phyloP scores from a whole-genome alignment of 2,888 invertebrate genomes.

The Ectemnius continuus region DNA sequence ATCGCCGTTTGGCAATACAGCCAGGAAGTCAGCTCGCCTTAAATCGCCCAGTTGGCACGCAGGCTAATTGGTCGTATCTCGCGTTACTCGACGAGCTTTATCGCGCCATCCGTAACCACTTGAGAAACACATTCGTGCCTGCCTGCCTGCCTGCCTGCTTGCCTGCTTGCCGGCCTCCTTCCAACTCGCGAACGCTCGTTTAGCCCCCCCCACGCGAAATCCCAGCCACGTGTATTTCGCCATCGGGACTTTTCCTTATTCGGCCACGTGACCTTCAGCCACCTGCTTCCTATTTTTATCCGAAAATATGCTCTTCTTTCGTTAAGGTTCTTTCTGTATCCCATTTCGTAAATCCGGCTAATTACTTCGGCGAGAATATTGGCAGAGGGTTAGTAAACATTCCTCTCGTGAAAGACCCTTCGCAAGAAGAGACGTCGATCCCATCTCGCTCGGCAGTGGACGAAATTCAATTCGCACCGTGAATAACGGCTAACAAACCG shows the following conservation, averaged over 20 bases:
- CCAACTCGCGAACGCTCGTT: constrained; percentile 28
- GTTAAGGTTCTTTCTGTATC: no score
- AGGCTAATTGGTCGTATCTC: constrained; percentile 73
- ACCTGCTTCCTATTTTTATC: constrained; percentile 16
- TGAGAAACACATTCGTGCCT: constrained; percentile 56
- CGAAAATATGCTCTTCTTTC: not conserved
- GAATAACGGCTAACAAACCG: constrained; percentile 78
- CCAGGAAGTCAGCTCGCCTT: constrained; percentile 48
- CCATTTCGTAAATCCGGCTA: not conserved
- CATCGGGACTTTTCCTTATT: constrained; percentile 39
- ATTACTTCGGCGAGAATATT: not conserved
- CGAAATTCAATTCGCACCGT: constrained; percentile 73
- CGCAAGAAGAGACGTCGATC: constrained; percentile 23
- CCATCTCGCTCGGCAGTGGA: constrained; percentile 36
- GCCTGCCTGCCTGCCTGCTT: no score
- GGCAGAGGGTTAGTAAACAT: not conserved
- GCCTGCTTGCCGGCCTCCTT: not conserved
- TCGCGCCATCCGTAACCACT: constrained; percentile 69
- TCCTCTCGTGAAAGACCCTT: no score
- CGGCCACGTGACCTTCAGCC: constrained; percentile 39
- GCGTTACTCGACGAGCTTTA: constrained; percentile 67
- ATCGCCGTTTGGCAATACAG: constrained; percentile 63
- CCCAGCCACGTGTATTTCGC: constrained; percentile 20
- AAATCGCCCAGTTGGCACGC: constrained; percentile 69
- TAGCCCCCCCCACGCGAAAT: constrained; percentile 39